Evolutionary conservation across 2,797 vertebrate species (phyloP), one percentile per base, ranked within the genome.

Genomic region (Acomys russatus): DNA sequence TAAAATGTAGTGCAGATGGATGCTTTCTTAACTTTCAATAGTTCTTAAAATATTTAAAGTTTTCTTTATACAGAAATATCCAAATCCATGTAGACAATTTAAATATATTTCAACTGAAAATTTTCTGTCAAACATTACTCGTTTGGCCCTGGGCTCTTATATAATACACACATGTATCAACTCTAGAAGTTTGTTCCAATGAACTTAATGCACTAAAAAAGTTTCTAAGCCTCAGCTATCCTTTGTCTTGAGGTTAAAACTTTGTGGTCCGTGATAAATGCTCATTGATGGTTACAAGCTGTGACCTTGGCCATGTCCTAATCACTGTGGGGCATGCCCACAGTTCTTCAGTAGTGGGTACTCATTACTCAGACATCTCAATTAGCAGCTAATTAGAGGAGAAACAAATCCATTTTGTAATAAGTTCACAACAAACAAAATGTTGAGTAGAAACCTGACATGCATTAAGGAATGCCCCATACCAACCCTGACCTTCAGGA

Each of bases 61-160:
- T 12, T 28, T 87, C 56, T 90, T 82, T 92, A 56, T 82, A 15
- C 6, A 70, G 85, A 95, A 91, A 92, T 80, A 93, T 22, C 17
- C n/a, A 95, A 90, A 85, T 11, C 22, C 63, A 63, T 14, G 74
- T 5, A 86, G 3, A 93, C 2, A 80, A 73, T 25, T 85, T 51
- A 94, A 94, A 92, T 44, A 68, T 33, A 94, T 86, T 95, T 94
- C 38, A 87, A 23, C 17, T 70, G 56, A 95, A 94, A 91, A 33
- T 35, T 66, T 77, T 96, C 11, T 95, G 49, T 86, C 85, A 92
- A 90, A 82, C 76, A 80, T 44, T 59, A 79, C 61, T 92, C 17
- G 61, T 80, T 74, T 54, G 38, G 76, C 9, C 11, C 3, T 90
- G 1, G 0, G 30, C 63, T 28, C 30, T 96, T 85, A 74, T 35